phyloP scores from a whole-genome alignment of 2,797 vertebrate species.

The Echeneis naucrates region DNA sequence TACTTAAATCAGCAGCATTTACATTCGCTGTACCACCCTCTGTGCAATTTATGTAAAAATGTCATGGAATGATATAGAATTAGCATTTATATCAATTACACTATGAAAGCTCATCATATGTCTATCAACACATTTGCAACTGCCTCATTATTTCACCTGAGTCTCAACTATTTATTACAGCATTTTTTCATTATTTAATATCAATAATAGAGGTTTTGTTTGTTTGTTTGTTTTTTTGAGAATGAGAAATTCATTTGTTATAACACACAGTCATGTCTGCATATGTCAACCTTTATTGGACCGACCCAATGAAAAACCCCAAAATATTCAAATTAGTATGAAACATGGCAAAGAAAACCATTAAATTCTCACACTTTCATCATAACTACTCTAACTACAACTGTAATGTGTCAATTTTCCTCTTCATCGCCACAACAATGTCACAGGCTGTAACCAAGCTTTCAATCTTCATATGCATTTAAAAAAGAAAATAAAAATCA shows the following conservation, averaged over 20 bases:
- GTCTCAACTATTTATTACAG: not conserved
- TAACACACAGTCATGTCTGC: no score
- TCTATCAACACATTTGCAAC: not conserved
- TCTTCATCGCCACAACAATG: no score
- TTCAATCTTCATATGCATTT: no score
- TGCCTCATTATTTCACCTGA: conserved; percentile 14
- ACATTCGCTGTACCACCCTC: not conserved
- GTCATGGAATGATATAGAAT: not conserved
- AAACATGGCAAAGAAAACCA: not conserved
- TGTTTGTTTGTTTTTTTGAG: no score
- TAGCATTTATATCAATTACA: not conserved
- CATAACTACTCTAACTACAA: no score
- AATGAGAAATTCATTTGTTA: no score
- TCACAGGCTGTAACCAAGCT: no score
- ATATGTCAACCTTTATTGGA: not conserved
- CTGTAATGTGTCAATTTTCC: no score
- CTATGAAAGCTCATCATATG: not conserved
- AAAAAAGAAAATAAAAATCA: no score
- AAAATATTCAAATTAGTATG: not conserved
- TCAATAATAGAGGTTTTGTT: no score
- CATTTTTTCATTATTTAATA: no score
- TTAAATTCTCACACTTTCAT: not conserved
- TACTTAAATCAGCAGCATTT: conserved; percentile 16
- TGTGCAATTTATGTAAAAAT: not conserved
- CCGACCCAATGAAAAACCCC: no score